Evolutionary conservation across 2,888 invertebrate species (phyloP).

Genomic region (Drosophila villosipedis): DNA sequence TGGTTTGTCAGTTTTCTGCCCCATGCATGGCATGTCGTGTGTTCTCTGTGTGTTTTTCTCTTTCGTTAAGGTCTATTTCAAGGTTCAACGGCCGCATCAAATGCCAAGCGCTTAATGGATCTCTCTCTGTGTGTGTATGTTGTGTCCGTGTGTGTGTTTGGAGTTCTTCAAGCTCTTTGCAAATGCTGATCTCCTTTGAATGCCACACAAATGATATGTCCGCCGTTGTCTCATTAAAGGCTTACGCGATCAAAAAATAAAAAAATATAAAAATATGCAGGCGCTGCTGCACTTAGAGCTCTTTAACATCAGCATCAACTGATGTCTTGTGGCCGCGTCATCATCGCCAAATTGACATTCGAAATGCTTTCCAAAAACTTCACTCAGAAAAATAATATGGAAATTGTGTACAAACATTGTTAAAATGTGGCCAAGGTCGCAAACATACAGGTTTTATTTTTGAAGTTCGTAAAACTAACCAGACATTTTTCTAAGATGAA

Average conservation of each 20-base stretch:
- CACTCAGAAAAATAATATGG: conserved; percentile 8
- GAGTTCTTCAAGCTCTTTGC: conserved; percentile 34
- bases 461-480: no score
- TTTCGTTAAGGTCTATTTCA: conserved; percentile 71
- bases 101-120: conserved; percentile 65
- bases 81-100: conserved; percentile 77
- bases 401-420: not conserved
- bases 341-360: conserved; percentile 40
- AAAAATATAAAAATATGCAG: conserved; percentile 43
- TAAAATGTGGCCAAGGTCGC: not conserved
- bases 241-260: conserved; percentile 48
- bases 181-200: conserved; percentile 66
- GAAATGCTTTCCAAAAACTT: conserved; percentile 32
- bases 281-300: conserved; percentile 44
- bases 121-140: not conserved
- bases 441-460: not conserved
- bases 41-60: conserved; percentile 59
- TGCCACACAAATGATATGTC: conserved; percentile 47
- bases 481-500: not conserved
- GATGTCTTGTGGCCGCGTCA: conserved; percentile 9
- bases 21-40: conserved; percentile 47
- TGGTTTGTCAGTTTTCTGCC: conserved; percentile 33
- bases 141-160: conserved; percentile 9
- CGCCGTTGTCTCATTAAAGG: conserved; percentile 68
- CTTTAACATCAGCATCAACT: not conserved